These are phyloP conservation scores for Octopus bimaculoides DNA, from an alignment of 1,140 invertebrate species.

Conservation along the genomic window DNA sequence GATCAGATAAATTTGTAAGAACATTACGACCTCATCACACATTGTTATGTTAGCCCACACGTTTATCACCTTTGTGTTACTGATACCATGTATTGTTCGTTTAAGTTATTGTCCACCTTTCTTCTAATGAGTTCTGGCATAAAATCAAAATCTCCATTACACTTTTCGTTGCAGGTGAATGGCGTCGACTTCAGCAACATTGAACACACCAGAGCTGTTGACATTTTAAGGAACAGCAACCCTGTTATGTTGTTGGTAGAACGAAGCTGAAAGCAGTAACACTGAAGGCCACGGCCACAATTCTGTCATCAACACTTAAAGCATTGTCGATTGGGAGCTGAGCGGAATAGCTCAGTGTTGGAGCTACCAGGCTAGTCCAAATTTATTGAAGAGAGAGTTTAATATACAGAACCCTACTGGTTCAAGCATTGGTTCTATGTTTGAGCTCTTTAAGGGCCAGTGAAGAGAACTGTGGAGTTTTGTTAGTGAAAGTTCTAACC, in stretches of 20 bases:
- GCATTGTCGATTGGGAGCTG: neutral
- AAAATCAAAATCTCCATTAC: slow-evolving; percentile 7
- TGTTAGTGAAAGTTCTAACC: no score
- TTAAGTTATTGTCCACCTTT: neutral
- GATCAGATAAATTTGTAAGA: no score
- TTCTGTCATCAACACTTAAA: neutral
- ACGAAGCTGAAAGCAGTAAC: neutral
- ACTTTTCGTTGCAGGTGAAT: slow-evolving; percentile 38
- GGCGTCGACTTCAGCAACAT: slow-evolving; percentile 43
- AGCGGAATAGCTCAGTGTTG: neutral
- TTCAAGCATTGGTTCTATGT: neutral
- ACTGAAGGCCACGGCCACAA: neutral
- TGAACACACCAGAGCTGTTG: slow-evolving; percentile 41
- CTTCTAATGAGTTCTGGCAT: neutral
- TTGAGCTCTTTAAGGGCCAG: neutral
- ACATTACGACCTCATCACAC: no score
- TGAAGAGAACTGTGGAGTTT: no score
- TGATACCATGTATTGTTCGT: no score
- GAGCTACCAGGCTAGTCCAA: neutral
- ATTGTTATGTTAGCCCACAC: no score
- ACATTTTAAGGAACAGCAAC: slow-evolving; percentile 34
- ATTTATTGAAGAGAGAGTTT: neutral
- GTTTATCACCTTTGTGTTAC: no score
- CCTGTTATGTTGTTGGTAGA: slow-evolving; percentile 35
- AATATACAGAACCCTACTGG: neutral